Evolutionary conservation across 2,888 invertebrate genomes (phyloP), one percentile per base, ranked within the genome.

Genomic region (Monochamus alternatus): DNA sequence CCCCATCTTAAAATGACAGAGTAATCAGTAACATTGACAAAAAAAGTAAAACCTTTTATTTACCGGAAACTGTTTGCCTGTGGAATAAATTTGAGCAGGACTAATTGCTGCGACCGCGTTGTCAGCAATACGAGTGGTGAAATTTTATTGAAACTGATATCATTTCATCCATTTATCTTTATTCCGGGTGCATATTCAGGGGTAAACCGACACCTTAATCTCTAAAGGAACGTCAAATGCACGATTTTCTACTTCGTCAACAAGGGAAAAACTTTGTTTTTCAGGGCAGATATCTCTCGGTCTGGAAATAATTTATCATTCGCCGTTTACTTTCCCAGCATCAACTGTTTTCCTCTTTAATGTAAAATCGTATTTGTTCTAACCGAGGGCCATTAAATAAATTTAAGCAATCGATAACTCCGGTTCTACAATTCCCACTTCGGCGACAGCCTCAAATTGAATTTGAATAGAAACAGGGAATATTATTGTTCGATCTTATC

Each of bases 401-500:
- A 70, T 70, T 70, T 60, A 51, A 62, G 70, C 70, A 62, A 70
- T 70, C 70, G 62, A 70, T 70, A 62, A 12, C 47, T 62, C 58
- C 58, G 59, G 43, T 69, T 60, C 69, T 47, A 51, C 60, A 70
- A 60, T 70, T 62, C 70, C 62, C 70, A 32, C 70, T 70, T 70
- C 70, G n/a, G 51, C 62, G 70, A 62, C 70, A 38, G 47, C 70
- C 44, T 62, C 60, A 60, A 62, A 69, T 58, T 69, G 59, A 58
- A 44, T 69, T 59, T 58, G 69, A 60, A 70, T 51, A 51, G 70
- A 62, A 70, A 62, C 60, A 52, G 70, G 51, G 70, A 70, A 62
- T 62, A 62, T 70, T 62, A 70, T 70, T 70, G 70, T 70, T 70
- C 62, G 62, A 62, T 62, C 62, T 60, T 70, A 70, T 70, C 62